Evolutionary conservation across 2,113 vertebrate species (phyloP), one percentile per base, ranked within the genome.

Genomic region (Sapajus apella): DNA sequence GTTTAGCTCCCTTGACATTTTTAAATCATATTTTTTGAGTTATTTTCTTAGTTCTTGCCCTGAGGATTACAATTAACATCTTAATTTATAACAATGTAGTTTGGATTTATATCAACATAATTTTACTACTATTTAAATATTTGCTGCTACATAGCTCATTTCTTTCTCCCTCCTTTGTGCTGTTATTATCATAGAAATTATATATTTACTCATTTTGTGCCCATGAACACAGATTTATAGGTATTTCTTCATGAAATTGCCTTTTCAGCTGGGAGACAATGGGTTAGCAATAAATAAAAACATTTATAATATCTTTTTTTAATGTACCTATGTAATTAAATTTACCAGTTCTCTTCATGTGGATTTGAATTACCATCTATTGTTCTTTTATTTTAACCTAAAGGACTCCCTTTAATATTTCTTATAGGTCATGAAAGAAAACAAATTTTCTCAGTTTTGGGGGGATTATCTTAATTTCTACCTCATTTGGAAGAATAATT

Each of bases 1-100:
- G 45, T 87, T 75, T 95, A 84, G 91, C 93, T 47, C 16, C 13
- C 18, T 84, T 95, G n/a, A 61, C 32, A 80, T 37, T 85, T 89
- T 83, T 56, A 58, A 86, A 55, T 30, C 32, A 12, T 92, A 35
- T 76, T 72, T 96, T 96, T 73, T 87, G 13, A 70, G 25, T 73
- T 81, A 55, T 77, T 77, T 43, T 79, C 55, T 94, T 79, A 73
- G 11, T 83, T 7, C 1, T 55, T 90, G 1, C 11, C 8, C 20
- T 90, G 21, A n/a, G 40, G n/a, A 80, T 90, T 86, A 21, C 8
- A 93, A 35, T 75, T 81, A 66, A 43, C 8, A 56, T 86, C 25
- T 77, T 83, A 84, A 80, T 58, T 40, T 68, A 12, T 55, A 70
- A 72, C 3, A 83, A 23, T 92, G 13, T 90, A 94, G 11, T 90